These are phyloP conservation scores for Synergus laeviventris DNA, from an alignment of 2,888 invertebrate species.

Conservation along the genomic window DNA sequence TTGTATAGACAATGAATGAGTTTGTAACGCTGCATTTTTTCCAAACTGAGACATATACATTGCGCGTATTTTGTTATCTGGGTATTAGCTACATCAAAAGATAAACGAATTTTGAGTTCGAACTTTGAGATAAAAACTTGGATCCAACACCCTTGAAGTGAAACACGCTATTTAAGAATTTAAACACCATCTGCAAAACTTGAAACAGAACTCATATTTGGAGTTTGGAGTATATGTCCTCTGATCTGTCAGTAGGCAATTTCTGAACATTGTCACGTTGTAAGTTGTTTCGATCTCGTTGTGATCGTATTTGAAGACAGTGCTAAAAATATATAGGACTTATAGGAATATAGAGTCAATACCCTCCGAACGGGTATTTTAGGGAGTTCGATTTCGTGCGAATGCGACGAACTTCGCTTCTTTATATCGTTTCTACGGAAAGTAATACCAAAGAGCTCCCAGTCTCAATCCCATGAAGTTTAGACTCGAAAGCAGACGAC, in stretches of 20 bases:
- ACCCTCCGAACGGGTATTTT: constrained; percentile 29
- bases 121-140: no score
- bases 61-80: no score
- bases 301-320: background rate
- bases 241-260: background rate
- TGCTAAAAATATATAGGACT: constrained; percentile 11
- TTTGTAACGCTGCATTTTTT: no score
- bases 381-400: constrained; percentile 24
- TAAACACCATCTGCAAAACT: no score
- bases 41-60: no score
- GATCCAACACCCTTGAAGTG: no score
- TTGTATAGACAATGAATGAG: no score
- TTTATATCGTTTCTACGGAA: constrained; percentile 59
- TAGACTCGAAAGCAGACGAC: constrained; percentile 53
- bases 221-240: background rate
- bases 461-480: constrained; percentile 64
- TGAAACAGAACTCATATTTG: no score
- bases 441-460: constrained; percentile 73
- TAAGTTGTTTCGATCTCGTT: constrained; percentile 7
- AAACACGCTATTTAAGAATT: no score
- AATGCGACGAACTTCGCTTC: constrained; percentile 51
- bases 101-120: no score
- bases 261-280: background rate
- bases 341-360: background rate
- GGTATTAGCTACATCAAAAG: no score